A percentile compares a stretch with the other conserved stretches of the same genome.
Conservation (phyloP, 1,140 invertebrate genomes). For the Drusus annulatus region DNA sequence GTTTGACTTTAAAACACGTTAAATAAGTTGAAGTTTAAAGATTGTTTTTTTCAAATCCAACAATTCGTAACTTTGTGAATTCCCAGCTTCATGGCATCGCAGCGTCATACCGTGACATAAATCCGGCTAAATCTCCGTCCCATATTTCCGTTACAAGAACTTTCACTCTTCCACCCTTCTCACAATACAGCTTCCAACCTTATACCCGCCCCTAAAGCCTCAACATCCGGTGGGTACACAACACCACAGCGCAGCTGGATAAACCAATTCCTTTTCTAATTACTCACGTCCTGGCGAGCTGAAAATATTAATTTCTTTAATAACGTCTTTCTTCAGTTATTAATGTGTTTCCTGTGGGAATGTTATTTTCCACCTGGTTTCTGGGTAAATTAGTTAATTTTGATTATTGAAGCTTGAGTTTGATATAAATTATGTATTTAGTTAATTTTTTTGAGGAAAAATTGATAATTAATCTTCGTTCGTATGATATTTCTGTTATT, state of each 20-base stretch:
- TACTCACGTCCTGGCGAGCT: constrained; percentile 9
- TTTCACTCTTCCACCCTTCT: constrained; percentile 14
- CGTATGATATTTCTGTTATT: no score
- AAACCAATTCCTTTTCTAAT: constrained; percentile 25
- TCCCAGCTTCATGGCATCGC: background rate
- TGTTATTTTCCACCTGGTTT: no score
- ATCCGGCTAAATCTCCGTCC: background rate
- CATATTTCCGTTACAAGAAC: constrained; percentile 24
- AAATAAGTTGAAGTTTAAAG: no score
- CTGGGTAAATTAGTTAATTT: no score
- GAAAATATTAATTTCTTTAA: constrained; percentile 11
- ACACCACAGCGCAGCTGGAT: background rate
- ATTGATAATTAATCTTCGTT: no score
- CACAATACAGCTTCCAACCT: background rate
- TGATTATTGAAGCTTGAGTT: no score
- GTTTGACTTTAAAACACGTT: no score
- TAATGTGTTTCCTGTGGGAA: no score
- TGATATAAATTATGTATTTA: no score
- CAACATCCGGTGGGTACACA: background rate
- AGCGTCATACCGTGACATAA: background rate
- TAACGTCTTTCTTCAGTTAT: no score
- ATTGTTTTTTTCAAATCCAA: no score
- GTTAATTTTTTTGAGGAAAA: no score
- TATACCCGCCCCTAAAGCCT: background rate
- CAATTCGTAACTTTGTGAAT: background rate